A percentile compares a stretch with the other conserved stretches of the same genome.
These are phyloP conservation scores for Grammomys dolichurus DNA, from an alignment of 2,113 vertebrate species.

Conservation along the genomic window DNA sequence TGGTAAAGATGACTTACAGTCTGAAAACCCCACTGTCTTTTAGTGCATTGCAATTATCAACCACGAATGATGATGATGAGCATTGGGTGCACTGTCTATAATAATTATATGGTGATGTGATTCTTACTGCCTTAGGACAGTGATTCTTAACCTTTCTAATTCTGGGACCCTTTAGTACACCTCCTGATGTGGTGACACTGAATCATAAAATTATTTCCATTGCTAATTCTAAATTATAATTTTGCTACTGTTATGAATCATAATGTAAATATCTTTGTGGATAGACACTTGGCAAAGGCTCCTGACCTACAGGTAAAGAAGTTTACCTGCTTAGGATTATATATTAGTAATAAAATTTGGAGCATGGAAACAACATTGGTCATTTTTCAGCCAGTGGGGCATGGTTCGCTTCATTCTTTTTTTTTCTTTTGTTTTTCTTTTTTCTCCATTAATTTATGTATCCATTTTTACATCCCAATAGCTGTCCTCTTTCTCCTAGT, in stretches of 20 bases:
- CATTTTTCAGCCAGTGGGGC: not conserved
- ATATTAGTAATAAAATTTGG: conserved; percentile 33
- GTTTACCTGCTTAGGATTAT: not conserved
- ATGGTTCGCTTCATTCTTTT: not conserved
- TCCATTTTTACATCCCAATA: too few relatives aligned
- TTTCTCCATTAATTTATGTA: too few relatives aligned
- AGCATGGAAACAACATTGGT: not conserved
- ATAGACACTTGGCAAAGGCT: not conserved
- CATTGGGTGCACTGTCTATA: not conserved
- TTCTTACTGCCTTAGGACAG: not conserved
- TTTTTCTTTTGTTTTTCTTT: too few relatives aligned
- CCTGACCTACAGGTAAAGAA: not conserved
- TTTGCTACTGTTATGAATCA: too few relatives aligned
- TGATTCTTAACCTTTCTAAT: not conserved
- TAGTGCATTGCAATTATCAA: not conserved
- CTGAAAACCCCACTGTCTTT: not conserved
- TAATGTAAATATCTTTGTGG: not conserved
- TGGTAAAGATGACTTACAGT: not conserved
- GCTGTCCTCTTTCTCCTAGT: too few relatives aligned
- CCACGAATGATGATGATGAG: conserved; percentile 35
- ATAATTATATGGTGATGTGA: conserved; percentile 7
- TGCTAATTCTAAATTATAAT: not conserved
- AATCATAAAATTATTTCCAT: not conserved
- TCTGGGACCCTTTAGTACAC: too few relatives aligned
- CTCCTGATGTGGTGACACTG: too few relatives aligned